Base-by-base conservation (phyloP, 2,797 vertebrate species). In the Pseudochromis fuscus region DNA sequence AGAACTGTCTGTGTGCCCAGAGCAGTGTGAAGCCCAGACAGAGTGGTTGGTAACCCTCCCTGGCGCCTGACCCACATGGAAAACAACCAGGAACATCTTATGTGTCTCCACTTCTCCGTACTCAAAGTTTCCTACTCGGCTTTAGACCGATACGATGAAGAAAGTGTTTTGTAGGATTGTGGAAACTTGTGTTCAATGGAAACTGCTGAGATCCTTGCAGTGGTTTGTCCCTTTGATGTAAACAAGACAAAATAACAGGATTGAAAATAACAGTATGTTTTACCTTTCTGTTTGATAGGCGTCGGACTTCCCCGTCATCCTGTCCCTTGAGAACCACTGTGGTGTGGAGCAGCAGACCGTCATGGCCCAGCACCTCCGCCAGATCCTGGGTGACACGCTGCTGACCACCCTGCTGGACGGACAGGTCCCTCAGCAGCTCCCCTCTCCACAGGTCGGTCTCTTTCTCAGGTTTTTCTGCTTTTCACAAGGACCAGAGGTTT, bases 251-350 rank as follows among this genome's bases (percentile, higher is more conserved):
- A 48, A 3, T 4, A 40, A 13, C 24, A 60, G 11, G 24, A 7
- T 24, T 23, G 25, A n/a, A n/a, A n/a, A n/a, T n/a, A n/a, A n/a
- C n/a, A n/a, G n/a, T n/a, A n/a, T n/a, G n/a, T n/a, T n/a, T 35
- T 2, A 67, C 16, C 33, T 50, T 24, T 56, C 18, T 69, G n/a
- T 55, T 56, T 35, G 58, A 45, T 78, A 99, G 98, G 88, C 79
- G 0, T 97, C 97, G 0, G 95, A 97, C 53, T 97, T 96, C 77
- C 98, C 98, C 0, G 93, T 99, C 67, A 96, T 98, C 83, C 81
- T 99, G 83, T 98, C 98, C 12, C 89, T 99, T 59, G 98, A 99
- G 91, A 99, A 98, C 81, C 97, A 98, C 87, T 99, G 98, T 53
- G 89, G 95, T 21, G 71, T 95, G 75, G 96, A 98, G 71, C 97